A percentile compares a stretch with the other conserved stretches of the same genome.
Evolutionary conservation across 2,888 invertebrate genomes (phyloP).

Genomic region (Orthosia gothica): DNA sequence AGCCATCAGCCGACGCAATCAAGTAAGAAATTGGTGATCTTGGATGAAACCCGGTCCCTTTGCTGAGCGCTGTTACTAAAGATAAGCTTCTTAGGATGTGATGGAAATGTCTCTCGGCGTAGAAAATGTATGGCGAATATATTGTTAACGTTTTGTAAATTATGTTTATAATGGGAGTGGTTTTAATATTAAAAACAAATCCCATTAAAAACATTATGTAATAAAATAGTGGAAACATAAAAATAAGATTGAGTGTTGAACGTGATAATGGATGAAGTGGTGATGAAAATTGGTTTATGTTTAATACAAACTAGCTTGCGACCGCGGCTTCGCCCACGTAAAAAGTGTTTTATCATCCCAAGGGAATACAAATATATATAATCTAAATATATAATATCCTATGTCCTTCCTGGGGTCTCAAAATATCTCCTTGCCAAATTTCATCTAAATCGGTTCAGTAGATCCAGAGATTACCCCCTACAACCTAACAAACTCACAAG

Average conservation of each 20-base stretch:
- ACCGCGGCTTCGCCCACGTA: too few relatives aligned
- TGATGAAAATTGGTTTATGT: too few relatives aligned
- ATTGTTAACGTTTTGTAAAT: constrained; percentile 68
- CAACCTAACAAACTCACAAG: too few relatives aligned
- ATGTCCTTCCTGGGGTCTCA: too few relatives aligned
- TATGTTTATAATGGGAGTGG: constrained; percentile 30
- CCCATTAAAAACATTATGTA: too few relatives aligned
- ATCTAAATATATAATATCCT: too few relatives aligned
- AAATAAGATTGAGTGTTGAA: too few relatives aligned
- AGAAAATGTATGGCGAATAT: constrained; percentile 77
- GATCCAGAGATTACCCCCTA: too few relatives aligned
- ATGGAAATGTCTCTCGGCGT: constrained; percentile 80
- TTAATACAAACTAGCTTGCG: not conserved
- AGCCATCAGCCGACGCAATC: constrained; percentile 89
- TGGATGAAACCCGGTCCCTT: constrained; percentile 75
- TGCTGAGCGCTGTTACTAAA: constrained; percentile 79
- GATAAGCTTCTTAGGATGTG: constrained; percentile 84
- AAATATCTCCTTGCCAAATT: too few relatives aligned
- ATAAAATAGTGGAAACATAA: not conserved
- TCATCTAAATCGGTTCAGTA: too few relatives aligned
- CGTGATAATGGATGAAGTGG: not conserved
- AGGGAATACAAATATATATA: too few relatives aligned
- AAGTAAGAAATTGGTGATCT: constrained; percentile 90
- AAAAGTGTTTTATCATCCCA: too few relatives aligned
- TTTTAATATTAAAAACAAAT: constrained; percentile 17